A percentile compares a stretch with the other conserved stretches of the same genome.
phyloP scores from a whole-genome alignment of 2,797 vertebrate species.

The Podargus strigoides region DNA sequence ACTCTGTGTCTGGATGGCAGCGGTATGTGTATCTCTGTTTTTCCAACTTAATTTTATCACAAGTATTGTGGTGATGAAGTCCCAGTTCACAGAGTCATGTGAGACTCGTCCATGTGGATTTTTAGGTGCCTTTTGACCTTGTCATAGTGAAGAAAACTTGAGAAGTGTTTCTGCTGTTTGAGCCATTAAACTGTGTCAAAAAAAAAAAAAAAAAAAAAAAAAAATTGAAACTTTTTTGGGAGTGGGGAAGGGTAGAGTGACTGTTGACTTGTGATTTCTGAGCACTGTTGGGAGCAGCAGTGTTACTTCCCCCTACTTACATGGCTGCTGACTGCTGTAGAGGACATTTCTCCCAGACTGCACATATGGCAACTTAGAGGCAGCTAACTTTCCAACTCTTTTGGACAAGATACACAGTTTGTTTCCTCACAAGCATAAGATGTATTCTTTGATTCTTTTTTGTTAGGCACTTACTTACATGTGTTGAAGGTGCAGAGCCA shows the following conservation, averaged over 20 bases:
- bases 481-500: neutral
- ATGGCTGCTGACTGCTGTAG: neutral
- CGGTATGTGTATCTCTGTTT: neutral
- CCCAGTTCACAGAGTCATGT: neutral
- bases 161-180: neutral
- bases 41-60: neutral
- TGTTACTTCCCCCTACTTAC: neutral
- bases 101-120: neutral
- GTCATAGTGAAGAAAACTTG: neutral
- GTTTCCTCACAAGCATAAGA: neutral
- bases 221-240: neutral
- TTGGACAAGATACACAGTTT: neutral
- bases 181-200: neutral
- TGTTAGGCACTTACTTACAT: neutral
- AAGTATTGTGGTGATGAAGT: neutral
- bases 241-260: neutral
- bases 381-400: neutral
- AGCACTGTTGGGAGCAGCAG: neutral
- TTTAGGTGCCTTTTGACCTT: neutral
- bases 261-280: neutral
- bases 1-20: neutral
- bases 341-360: neutral
- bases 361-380: accelerated
- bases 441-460: neutral
- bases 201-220: neutral